phyloP scores from a whole-genome alignment of 2,888 invertebrate species.

The Pachycephus smyrnensis region DNA sequence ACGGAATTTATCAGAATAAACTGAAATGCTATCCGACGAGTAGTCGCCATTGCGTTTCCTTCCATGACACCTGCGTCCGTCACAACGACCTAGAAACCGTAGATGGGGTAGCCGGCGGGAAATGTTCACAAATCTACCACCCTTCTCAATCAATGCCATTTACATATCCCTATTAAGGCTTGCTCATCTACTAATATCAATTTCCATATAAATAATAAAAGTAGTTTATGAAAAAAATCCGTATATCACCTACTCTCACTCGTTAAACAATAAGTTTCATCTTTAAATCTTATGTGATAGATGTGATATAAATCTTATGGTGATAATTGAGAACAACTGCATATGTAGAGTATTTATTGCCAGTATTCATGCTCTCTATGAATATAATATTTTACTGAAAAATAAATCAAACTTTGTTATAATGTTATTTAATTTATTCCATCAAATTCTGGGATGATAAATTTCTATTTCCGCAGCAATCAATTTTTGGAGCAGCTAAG shows the following conservation, averaged over 20 bases:
- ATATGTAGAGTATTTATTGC: too few relatives aligned
- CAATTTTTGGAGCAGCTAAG: not conserved
- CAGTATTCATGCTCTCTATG: not conserved
- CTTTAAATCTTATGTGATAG: too few relatives aligned
- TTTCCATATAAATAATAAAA: not conserved
- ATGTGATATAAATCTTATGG: too few relatives aligned
- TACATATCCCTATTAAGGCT: not conserved
- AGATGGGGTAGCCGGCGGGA: not conserved
- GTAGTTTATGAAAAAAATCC: not conserved
- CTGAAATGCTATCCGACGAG: constrained; percentile 37
- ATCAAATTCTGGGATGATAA: not conserved
- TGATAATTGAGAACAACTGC: not conserved
- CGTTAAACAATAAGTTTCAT: not conserved
- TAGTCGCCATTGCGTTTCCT: constrained; percentile 53
- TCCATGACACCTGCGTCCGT: constrained; percentile 21
- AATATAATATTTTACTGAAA: not conserved
- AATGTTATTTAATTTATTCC: not conserved
- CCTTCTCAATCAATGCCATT: not conserved
- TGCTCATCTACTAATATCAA: not conserved
- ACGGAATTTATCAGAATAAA: constrained; percentile 39
- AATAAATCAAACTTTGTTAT: not conserved
- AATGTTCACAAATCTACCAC: not conserved
- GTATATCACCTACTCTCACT: not conserved
- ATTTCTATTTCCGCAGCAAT: not conserved
- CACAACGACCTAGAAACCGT: constrained; percentile 29